Percentiles rank a stretch among this genome's conserved stretches.
Evolutionary conservation across 2,113 vertebrate genomes (phyloP).

Genomic region (Chiloscyllium plagiosum): DNA sequence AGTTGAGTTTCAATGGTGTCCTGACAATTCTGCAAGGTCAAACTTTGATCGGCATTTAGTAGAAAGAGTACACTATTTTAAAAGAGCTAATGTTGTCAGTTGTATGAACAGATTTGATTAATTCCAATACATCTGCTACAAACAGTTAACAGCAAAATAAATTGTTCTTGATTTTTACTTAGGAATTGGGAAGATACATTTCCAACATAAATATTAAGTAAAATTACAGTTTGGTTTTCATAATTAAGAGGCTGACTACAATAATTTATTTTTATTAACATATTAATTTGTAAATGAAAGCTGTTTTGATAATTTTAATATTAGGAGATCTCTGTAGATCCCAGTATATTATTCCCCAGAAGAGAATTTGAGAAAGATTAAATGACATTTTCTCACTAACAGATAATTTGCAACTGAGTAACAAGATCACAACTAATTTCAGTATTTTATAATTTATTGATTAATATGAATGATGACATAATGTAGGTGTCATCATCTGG

Average conservation of each 20-base stretch:
- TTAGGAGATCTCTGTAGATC: not conserved
- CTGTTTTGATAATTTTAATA: not conserved
- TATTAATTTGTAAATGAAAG: not conserved
- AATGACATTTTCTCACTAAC: not conserved
- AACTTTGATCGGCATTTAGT: not conserved
- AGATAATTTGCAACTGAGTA: not conserved
- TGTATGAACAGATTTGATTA: not conserved
- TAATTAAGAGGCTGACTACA: not conserved
- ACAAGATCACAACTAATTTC: conserved; percentile 4
- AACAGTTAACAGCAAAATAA: conserved; percentile 21
- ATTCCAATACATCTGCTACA: not conserved
- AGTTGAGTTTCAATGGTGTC: conserved; percentile 36
- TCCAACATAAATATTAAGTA: not conserved
- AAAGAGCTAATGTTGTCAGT: not conserved
- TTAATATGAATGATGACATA: not conserved
- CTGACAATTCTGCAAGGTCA: conserved; percentile 40
- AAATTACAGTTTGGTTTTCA: not conserved
- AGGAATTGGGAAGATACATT: not conserved
- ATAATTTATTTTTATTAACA: not conserved
- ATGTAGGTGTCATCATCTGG: not conserved
- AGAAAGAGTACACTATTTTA: not conserved
- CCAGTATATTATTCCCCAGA: not conserved
- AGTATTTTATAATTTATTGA: not conserved
- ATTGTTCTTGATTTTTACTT: not conserved
- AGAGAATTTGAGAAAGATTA: not conserved